These are phyloP conservation scores for Suncus etruscus DNA, from an alignment of 2,113 vertebrate species.

Conservation along the genomic window DNA sequence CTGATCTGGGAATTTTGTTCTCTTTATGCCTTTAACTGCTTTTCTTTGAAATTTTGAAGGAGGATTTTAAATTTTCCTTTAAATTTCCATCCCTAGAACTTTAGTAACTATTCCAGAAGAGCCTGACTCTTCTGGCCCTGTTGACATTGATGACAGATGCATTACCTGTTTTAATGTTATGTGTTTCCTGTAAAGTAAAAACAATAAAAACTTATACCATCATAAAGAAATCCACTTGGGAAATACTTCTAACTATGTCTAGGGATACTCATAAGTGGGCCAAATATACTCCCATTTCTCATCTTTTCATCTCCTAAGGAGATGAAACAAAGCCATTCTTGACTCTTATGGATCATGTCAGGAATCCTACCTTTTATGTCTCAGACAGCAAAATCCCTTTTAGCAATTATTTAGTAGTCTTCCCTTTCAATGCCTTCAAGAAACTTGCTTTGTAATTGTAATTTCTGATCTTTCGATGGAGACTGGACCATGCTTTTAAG, in stretches of 20 bases:
- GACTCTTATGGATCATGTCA: conserved; percentile 16
- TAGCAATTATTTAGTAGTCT: neutral
- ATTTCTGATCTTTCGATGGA: neutral
- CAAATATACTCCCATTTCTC: neutral
- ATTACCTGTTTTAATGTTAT: neutral
- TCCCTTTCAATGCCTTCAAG: neutral
- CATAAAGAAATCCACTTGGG: conserved; percentile 7
- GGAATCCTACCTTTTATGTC: neutral
- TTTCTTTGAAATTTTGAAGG: conserved; percentile 30
- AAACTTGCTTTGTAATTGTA: neutral
- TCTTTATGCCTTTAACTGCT: neutral
- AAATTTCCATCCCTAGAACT: neutral
- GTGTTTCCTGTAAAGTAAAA: conserved; percentile 42
- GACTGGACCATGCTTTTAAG: neutral
- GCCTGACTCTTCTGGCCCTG: neutral
- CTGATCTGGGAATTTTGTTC: neutral
- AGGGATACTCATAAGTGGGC: neutral
- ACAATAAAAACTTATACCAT: neutral
- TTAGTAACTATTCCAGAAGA: conserved; percentile 1
- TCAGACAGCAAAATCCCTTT: neutral
- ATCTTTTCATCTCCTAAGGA: neutral
- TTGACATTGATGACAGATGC: neutral
- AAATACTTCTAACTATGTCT: neutral
- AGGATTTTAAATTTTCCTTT: conserved; percentile 15
- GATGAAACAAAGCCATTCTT: too few species aligned